Evolutionary conservation across 92 coral and sea anemone genomes (phyloP), one percentile per base, ranked within the genome.

Genomic region (Porites cylindrica): DNA sequence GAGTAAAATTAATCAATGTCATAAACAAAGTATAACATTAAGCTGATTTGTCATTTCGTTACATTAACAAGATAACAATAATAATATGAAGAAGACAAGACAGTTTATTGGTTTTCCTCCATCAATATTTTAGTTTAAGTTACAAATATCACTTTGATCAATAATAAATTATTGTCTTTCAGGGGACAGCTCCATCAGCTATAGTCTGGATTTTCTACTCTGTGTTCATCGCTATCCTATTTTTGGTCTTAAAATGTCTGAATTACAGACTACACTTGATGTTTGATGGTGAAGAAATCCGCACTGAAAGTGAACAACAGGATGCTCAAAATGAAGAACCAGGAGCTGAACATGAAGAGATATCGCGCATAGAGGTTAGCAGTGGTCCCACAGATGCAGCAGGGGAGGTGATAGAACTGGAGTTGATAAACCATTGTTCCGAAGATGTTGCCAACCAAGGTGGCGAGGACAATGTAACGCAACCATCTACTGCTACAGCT

Each of bases 271-370:
- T 97, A 13, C 99, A 97, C 81, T 71, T 88, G 38, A 97, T 97
- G 99, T 97, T 97, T 79, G 99, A 97, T 66, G 96, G 98, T 19
- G 99, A 96, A 68, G 99, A 97, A 78, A 88, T 95, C 67, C 98
- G 94, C 38, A 91, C 95, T 13, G 95, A 93, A 77, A 90, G 88
- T 65, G 93, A 87, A 75, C 90, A 96, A 47, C 87, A 72, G 1
- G 87, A 88, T 23, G 77, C 61, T 26, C 65, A 73, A 53, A 62
- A 86, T 80, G 82, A 78, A 53, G 98, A 88, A 61, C 86, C 90
- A 51, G 85, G 77, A 59, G 72, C 85, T 51, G 95, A 86, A 4
- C 90, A 88, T 65, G 93, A 81, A 56, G 82, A 91, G 66, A 54
- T 52, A 64, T 81, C 90, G 43, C 82, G 90, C 59, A 94, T 75